Percentiles rank a stretch among this genome's conserved stretches.
phyloP scores from a whole-genome alignment of 2,888 invertebrate genomes.

The Eugnorisma glareosa region DNA sequence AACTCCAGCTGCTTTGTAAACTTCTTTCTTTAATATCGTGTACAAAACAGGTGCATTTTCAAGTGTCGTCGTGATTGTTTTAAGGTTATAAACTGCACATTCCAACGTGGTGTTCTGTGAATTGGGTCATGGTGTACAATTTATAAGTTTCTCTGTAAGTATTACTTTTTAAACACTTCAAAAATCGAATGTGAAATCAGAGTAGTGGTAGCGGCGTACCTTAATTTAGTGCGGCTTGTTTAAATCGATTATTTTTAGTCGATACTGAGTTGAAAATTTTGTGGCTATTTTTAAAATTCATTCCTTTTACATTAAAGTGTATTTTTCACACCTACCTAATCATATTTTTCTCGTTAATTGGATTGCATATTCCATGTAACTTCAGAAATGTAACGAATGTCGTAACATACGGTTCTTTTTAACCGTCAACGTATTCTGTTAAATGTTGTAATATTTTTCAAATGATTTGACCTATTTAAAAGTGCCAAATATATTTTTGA shows the following conservation, averaged over 20 bases:
- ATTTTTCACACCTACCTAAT: background rate
- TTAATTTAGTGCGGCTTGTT: conserved; percentile 53
- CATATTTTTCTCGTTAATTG: conserved; percentile 23
- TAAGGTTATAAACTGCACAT: conserved; percentile 72
- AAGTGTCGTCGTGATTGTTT: conserved; percentile 67
- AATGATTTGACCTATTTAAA: conserved; percentile 13
- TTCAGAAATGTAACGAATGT: conserved; percentile 24
- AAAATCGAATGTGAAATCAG: conserved; percentile 46
- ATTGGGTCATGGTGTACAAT: conserved; percentile 74
- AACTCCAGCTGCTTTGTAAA: conserved; percentile 43
- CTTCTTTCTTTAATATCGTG: conserved; percentile 35
- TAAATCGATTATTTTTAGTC: conserved; percentile 62
- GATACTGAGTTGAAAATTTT: conserved; percentile 34
- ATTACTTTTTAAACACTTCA: conserved; percentile 35
- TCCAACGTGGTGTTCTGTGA: conserved; percentile 73
- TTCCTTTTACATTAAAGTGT: conserved; percentile 15
- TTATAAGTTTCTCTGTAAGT: conserved; percentile 68
- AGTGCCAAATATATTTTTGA: background rate
- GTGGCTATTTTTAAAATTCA: conserved; percentile 39
- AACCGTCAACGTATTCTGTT: conserved; percentile 11
- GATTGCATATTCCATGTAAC: conserved; percentile 33
- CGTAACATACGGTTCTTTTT: conserved; percentile 38
- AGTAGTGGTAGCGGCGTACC: conserved; percentile 38
- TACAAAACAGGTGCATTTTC: conserved; percentile 55
- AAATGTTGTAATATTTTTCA: conserved; percentile 3